A percentile compares a stretch with the other conserved stretches of the same genome.
Evolutionary conservation across 2,797 vertebrate genomes (phyloP).

Genomic region (Arrhamphus sclerolepis): DNA sequence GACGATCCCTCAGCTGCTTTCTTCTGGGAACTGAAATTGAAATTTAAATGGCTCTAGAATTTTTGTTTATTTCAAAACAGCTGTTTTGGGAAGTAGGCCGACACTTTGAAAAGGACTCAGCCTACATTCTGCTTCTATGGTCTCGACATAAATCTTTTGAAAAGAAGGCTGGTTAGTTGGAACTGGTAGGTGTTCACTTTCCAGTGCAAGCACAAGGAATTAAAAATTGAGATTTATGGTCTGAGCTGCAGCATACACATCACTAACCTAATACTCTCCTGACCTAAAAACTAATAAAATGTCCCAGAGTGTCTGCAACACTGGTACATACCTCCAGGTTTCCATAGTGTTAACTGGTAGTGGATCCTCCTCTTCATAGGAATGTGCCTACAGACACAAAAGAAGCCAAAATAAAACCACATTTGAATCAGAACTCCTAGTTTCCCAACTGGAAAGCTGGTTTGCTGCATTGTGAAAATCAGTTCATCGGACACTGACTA

Average conservation of each 20-base stretch:
- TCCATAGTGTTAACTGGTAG: conserved; percentile 55
- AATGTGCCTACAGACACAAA: conserved; percentile 46
- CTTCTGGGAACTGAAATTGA: conserved; percentile 62
- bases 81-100: too few species aligned
- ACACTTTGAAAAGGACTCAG: conserved; percentile 12
- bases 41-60: background rate
- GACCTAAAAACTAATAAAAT: conserved; percentile 65
- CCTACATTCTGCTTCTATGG: conserved; percentile 21
- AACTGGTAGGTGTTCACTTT: conserved; percentile 57
- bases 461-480: background rate
- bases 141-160: conserved; percentile 36
- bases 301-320: conserved; percentile 41
- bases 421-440: background rate
- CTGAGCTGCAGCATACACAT: conserved; percentile 44
- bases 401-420: conserved; percentile 14
- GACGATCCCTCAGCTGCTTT: conserved; percentile 26
- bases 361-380: conserved; percentile 43
- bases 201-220: conserved; percentile 38
- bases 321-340: conserved; percentile 70
- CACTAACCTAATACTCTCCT: conserved; percentile 56
- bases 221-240: conserved; percentile 49
- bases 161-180: conserved; percentile 45
- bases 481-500: background rate
- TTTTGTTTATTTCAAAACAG: conserved; percentile 2
- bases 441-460: background rate